These are phyloP conservation scores for Urophycis tenuis DNA, from an alignment of 2,797 vertebrate genomes.

Conservation along the genomic window DNA sequence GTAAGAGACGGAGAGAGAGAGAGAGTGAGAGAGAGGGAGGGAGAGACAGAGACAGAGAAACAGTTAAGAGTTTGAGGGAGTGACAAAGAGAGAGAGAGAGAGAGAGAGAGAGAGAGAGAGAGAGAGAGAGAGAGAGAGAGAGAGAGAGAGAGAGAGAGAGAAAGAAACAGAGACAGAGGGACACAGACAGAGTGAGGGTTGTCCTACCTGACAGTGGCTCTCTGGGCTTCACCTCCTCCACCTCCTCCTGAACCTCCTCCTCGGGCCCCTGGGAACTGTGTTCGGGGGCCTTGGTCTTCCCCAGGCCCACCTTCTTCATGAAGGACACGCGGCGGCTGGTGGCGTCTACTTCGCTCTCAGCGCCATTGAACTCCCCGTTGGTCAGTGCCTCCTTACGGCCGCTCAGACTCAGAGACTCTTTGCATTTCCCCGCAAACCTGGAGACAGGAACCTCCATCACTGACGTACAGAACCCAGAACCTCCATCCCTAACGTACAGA, in stretches of 20 bases:
- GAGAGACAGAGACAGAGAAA: not conserved
- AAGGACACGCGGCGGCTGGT: constrained; percentile 72
- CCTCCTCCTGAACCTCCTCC: constrained; percentile 63
- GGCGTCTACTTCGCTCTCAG: constrained; percentile 63
- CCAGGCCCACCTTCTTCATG: constrained; percentile 75
- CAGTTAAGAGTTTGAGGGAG: not conserved
- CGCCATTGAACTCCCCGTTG: constrained; percentile 57
- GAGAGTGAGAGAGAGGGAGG: not conserved
- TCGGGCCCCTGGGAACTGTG: constrained; percentile 61
- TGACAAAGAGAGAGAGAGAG: constrained; percentile 5
- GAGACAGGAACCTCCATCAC: not conserved
- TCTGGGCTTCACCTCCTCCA: constrained; percentile 66
- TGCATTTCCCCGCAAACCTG: constrained; percentile 70
- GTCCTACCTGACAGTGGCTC: constrained; percentile 72
- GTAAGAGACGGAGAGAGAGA: not conserved
- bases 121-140: constrained; percentile 5
- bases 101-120: constrained; percentile 1
- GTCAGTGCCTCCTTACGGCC: constrained; percentile 62
- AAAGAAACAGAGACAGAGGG: not conserved
- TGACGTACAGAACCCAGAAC: not conserved
- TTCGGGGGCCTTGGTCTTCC: constrained; percentile 67
- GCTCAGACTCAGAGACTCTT: constrained; percentile 51
- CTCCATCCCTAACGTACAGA: not conserved
- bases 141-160: constrained; percentile 4
- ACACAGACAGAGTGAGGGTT: not conserved